A percentile compares a stretch with the other conserved stretches of the same genome.
phyloP scores from a whole-genome alignment of 2,888 invertebrate species.

The Koerneria pararmatus region DNA sequence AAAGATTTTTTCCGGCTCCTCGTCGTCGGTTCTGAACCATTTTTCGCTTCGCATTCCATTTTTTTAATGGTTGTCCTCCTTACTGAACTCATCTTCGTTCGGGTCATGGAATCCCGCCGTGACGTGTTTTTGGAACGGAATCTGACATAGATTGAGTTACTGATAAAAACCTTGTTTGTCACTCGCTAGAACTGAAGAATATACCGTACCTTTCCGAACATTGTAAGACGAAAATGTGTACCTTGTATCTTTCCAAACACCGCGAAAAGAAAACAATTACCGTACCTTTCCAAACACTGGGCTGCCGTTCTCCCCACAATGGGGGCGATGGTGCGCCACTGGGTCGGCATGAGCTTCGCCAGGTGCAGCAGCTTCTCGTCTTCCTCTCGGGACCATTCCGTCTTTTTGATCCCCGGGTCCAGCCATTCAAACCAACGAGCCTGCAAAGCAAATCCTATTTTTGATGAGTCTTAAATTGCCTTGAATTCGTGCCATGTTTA shows the following conservation, averaged over 20 bases:
- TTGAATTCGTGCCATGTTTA: too few species aligned
- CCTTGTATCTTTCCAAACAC: background rate
- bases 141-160: slow-evolving; percentile 30
- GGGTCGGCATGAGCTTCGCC: slow-evolving; percentile 98
- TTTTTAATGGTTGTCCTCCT: slow-evolving; percentile 35
- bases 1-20: slow-evolving; percentile 71
- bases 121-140: slow-evolving; percentile 72
- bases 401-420: slow-evolving; percentile 98
- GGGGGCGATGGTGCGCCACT: slow-evolving; percentile 98
- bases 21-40: slow-evolving; percentile 86
- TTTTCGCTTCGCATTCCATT: slow-evolving; percentile 61
- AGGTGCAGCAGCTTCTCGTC: slow-evolving; percentile 87
- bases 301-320: slow-evolving; percentile 97
- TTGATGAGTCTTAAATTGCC: too few species aligned
- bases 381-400: slow-evolving; percentile 98
- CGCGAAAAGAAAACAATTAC: slow-evolving; percentile 59
- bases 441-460: too few species aligned
- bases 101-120: slow-evolving; percentile 86
- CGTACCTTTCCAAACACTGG: slow-evolving; percentile 91
- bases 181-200: too few species aligned
- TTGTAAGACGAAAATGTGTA: background rate
- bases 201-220: too few species aligned
- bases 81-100: slow-evolving; percentile 71
- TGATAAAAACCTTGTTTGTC: background rate
- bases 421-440: slow-evolving; percentile 79